phyloP scores from a whole-genome alignment of 2,797 vertebrate species.

The Rousettus madagascariensis region DNA sequence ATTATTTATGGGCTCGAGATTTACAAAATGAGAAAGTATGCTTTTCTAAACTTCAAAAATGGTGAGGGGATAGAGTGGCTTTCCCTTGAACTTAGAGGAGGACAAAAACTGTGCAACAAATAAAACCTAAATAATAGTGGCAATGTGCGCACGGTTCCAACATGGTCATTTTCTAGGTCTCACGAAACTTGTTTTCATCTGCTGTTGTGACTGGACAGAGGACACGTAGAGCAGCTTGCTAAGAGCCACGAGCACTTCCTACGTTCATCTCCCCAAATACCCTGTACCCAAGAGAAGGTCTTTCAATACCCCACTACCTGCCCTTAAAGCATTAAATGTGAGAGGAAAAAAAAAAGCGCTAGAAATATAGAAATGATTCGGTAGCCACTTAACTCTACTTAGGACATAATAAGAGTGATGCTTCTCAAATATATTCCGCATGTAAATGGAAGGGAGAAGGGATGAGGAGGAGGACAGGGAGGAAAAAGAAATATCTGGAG shows the following conservation, averaged over 20 bases:
- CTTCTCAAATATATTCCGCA: neutral
- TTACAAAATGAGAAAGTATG: neutral
- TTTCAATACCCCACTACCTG: neutral
- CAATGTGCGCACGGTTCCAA: neutral
- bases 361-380: neutral
- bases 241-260: neutral
- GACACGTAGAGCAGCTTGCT: neutral
- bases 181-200: neutral
- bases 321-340: neutral
- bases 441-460: neutral
- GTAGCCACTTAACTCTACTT: neutral
- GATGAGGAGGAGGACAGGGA: too few species aligned
- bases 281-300: neutral
- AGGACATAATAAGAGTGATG: neutral
- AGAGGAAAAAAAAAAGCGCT: neutral
- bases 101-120: neutral
- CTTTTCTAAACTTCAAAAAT: slow-evolving; percentile 20
- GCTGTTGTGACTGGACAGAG: neutral
- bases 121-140: neutral
- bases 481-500: neutral
- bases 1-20: neutral
- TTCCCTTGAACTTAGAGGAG: neutral
- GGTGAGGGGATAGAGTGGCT: neutral
- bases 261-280: neutral
- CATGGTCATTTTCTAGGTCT: neutral